Evolutionary conservation across 1,140 invertebrate species (phyloP).

Genomic region (Drosophila ironensis): DNA sequence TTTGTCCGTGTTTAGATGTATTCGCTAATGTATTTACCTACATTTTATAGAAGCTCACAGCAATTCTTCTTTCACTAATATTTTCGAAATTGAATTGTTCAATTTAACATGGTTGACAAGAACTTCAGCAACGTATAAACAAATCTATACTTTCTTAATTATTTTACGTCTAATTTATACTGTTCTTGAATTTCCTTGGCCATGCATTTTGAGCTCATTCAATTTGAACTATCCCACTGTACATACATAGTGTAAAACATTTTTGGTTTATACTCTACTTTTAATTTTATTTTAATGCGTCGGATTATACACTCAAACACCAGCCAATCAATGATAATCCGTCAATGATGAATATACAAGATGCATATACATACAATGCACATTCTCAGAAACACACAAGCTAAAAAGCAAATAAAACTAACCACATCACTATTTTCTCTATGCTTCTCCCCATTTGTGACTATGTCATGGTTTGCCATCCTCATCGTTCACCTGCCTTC

Average conservation of each 20-base stretch:
- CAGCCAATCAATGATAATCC: slow-evolving; percentile 52
- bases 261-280: slow-evolving; percentile 4
- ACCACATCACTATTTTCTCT: slow-evolving; percentile 23
- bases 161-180: background rate
- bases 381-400: slow-evolving; percentile 10
- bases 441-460: slow-evolving; percentile 12
- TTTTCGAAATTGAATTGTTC: too few species aligned
- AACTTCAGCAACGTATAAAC: too few species aligned
- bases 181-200: too few species aligned
- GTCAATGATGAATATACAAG: too few species aligned
- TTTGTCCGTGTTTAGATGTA: slow-evolving; percentile 7
- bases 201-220: background rate
- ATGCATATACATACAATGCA: slow-evolving; percentile 3
- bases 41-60: too few species aligned
- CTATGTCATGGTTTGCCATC: slow-evolving; percentile 11
- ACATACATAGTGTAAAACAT: slow-evolving; percentile 8
- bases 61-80: too few species aligned
- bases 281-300: slow-evolving; percentile 22
- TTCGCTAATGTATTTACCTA: background rate
- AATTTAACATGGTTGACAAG: too few species aligned
- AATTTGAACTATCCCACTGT: too few species aligned
- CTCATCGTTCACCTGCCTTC: slow-evolving; percentile 5
- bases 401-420: slow-evolving; percentile 12
- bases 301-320: slow-evolving; percentile 68
- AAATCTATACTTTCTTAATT: background rate